Evolutionary conservation across 2,113 vertebrate species (phyloP).

Genomic region (Urocynchramus pylzowi): DNA sequence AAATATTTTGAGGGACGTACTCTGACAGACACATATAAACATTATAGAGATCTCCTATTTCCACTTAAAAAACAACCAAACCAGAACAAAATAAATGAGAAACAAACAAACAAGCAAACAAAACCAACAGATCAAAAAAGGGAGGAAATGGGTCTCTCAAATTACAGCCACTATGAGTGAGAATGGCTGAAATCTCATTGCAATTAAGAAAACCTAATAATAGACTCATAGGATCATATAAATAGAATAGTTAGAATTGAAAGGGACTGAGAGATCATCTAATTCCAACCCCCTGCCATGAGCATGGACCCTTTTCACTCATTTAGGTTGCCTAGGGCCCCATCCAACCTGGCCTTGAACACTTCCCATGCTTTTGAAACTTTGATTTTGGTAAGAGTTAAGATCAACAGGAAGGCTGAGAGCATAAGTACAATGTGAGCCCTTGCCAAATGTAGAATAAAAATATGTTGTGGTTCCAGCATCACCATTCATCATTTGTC

Average conservation of each 20-base stretch:
- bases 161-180: background rate
- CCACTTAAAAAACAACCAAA: background rate
- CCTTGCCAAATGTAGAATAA: background rate
- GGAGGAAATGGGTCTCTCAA: rapidly evolving
- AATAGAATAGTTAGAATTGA: background rate
- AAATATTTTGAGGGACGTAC: background rate
- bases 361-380: background rate
- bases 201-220: background rate
- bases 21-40: background rate
- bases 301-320: background rate
- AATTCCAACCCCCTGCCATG: background rate
- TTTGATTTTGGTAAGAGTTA: background rate
- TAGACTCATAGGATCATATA: background rate
- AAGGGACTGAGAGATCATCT: background rate
- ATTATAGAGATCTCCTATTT: background rate
- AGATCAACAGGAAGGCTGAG: background rate
- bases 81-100: background rate
- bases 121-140: background rate
- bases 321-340: rapidly evolving
- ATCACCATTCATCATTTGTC: background rate
- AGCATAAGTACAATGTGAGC: rapidly evolving
- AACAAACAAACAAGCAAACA: background rate
- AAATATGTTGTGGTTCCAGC: background rate
- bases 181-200: background rate
- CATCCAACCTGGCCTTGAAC: background rate